phyloP scores from a whole-genome alignment of 1,140 invertebrate species.

The Drosophila ananassae region DNA sequence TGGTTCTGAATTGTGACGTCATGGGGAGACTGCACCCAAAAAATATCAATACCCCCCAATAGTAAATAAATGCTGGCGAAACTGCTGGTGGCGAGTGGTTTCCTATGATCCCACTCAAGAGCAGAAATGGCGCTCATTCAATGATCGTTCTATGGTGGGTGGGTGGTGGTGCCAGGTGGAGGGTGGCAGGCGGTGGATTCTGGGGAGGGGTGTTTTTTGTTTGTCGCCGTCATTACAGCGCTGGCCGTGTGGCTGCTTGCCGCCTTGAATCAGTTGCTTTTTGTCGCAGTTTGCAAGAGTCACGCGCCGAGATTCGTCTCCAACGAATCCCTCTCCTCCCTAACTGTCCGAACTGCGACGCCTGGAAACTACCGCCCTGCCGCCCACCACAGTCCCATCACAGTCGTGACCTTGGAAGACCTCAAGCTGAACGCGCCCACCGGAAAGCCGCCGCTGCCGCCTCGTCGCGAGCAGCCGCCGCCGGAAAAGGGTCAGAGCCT shows the following conservation, averaged over 20 bases:
- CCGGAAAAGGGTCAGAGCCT: conserved; percentile 35
- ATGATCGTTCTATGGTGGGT: conserved; percentile 22
- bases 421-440: conserved; percentile 73
- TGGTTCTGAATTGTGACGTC: conserved; percentile 23
- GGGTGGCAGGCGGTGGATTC: conserved; percentile 6
- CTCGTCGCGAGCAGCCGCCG: conserved; percentile 58
- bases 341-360: background rate
- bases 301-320: conserved; percentile 40
- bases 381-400: background rate
- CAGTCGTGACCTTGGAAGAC: conserved; percentile 48
- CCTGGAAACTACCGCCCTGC: background rate
- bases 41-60: background rate
- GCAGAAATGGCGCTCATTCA: conserved; percentile 4
- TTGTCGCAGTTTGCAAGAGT: conserved; percentile 46
- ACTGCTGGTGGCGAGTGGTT: background rate
- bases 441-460: conserved; percentile 73
- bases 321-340: conserved; percentile 1
- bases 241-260: conserved; percentile 23
- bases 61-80: conserved; percentile 6
- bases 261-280: conserved; percentile 49
- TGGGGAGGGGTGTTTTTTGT: conserved; percentile 38
- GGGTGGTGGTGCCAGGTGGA: background rate
- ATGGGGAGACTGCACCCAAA: conserved; percentile 40
- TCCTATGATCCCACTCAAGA: conserved; percentile 37
- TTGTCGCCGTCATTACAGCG: conserved; percentile 43